These are phyloP conservation scores for Manis pentadactyla DNA, from an alignment of 2,797 vertebrate genomes.

Conservation along the genomic window DNA sequence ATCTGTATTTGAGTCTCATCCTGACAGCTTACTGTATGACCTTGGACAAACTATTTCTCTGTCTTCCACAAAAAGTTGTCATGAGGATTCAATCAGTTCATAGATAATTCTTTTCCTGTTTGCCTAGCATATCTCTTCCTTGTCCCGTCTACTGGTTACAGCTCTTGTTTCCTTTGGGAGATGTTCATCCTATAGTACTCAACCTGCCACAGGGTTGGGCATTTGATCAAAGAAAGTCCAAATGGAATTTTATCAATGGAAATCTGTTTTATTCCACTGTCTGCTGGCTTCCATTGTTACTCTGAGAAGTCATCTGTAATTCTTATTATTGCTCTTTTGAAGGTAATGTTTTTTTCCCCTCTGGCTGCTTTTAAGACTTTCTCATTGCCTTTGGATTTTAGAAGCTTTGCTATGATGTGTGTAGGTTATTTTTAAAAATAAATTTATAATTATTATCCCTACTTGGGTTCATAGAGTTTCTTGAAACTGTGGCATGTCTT, in stretches of 20 bases:
- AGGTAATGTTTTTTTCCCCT: neutral
- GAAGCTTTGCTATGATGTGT: neutral
- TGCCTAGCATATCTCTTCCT: neutral
- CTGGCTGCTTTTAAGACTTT: neutral
- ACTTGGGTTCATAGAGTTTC: neutral
- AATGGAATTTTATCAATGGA: neutral
- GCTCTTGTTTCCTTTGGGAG: neutral
- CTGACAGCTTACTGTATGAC: neutral
- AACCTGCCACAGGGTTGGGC: neutral
- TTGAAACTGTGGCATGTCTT: neutral
- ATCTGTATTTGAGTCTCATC: neutral
- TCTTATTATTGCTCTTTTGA: neutral
- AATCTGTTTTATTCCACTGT: neutral
- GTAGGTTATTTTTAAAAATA: neutral
- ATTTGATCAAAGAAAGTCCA: slow-evolving; percentile 18
- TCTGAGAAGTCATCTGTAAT: slow-evolving; percentile 1
- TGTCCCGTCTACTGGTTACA: neutral
- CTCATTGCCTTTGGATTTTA: neutral
- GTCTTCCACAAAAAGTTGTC: neutral
- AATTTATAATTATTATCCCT: neutral
- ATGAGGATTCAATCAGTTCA: neutral
- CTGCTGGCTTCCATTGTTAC: neutral
- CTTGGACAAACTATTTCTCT: neutral
- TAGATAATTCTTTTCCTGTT: neutral
- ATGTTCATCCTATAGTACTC: neutral